Base-by-base conservation (phyloP, 2,888 invertebrate species). In the Eristalis tenax region DNA sequence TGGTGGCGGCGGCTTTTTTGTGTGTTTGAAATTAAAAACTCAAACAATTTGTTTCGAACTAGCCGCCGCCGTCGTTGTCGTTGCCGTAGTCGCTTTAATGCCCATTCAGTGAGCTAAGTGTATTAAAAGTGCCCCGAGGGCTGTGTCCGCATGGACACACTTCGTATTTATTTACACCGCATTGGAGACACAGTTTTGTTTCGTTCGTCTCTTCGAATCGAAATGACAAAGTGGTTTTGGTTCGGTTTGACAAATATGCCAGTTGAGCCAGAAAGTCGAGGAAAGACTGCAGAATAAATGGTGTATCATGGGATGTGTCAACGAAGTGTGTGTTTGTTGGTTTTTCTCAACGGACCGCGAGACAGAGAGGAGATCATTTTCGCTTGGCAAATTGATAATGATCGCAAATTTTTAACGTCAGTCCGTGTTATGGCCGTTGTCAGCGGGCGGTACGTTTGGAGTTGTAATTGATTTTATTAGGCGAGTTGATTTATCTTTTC, bases 21-120 rank as follows among this genome's bases (percentile, higher is more conserved):
- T 82, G 73, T 86, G n/a, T 86, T 59, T 82, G 77, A 86, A 82
- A 86, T 82, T 82, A 82, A 86, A 86, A 86, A 82, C 85, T 86
- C 85, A 78, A 86, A 74, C 85, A 86, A 86, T 86, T 86, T 86
- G 82, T 82, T 82, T 82, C 70, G 82, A 82, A 78, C 74, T 50
- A 38, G 65, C 71, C 66, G 81, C 74, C 59, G 63, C 59, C 66
- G 22, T 28, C 50, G 40, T 57, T 38, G 50, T 68, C 66, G 80
- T 76, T 68, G 64, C 38, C 43, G 50, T 32, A 26, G 35, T 64
- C 65, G 57, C 32, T 79, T 79, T 75, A 70, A 75, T 70, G n/a
- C 18, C 65, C 80, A 76, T 80, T 80, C 84, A 65, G 75, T 76
- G 84, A 84, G 71, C 73, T 84, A 84, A 84, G 84, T 76, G 76